Percentiles rank a stretch among this genome's conserved stretches.
These are phyloP conservation scores for Papilio elwesi DNA, from an alignment of 2,888 invertebrate genomes.

Conservation along the genomic window DNA sequence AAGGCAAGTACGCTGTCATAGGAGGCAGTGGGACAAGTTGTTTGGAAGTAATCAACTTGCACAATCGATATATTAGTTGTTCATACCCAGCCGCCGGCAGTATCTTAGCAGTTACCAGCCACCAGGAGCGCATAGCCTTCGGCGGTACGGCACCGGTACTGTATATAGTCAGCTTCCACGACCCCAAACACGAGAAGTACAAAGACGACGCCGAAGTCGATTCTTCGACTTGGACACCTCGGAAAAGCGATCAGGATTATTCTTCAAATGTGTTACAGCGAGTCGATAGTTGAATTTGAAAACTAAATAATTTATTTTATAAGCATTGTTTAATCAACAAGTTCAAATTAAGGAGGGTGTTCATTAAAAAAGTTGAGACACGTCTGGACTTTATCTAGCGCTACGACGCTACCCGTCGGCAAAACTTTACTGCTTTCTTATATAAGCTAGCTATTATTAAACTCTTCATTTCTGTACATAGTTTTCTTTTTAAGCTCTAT, in stretches of 20 bases:
- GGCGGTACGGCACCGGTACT: conserved; percentile 72
- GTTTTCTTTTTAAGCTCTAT: neutral
- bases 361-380: conserved; percentile 34
- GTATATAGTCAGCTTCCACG: conserved; percentile 71
- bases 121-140: conserved; percentile 71
- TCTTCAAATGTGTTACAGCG: conserved; percentile 19
- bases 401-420: neutral
- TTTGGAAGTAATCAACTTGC: conserved; percentile 75
- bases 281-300: conserved; percentile 3
- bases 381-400: conserved; percentile 23
- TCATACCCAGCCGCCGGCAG: conserved; percentile 71
- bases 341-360: conserved; percentile 15
- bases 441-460: conserved; percentile 13
- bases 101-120: conserved; percentile 66
- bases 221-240: conserved; percentile 34
- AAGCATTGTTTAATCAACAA: neutral
- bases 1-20: conserved; percentile 76
- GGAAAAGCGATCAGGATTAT: conserved; percentile 5
- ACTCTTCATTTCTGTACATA: neutral
- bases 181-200: conserved; percentile 73
- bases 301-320: too few species aligned
- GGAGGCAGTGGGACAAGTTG: conserved; percentile 79
- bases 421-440: conserved; percentile 18
- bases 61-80: conserved; percentile 75
- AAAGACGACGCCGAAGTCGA: conserved; percentile 46